Base-by-base conservation (phyloP, 2,888 invertebrate genomes). In the Microctonus aethiopoides region DNA sequence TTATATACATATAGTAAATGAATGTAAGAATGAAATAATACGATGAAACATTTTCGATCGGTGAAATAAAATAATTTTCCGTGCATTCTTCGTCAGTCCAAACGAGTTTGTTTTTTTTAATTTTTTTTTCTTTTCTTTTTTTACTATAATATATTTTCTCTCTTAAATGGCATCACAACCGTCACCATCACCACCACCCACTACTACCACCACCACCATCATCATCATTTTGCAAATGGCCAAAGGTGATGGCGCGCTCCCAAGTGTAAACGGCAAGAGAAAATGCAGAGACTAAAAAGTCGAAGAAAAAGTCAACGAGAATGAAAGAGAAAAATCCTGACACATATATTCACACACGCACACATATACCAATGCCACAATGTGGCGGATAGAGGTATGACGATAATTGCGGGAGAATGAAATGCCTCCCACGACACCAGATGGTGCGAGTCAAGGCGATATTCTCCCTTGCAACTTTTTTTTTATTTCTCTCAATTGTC, bases 351-450 rank as follows among this genome's bases (percentile, higher is more conserved):
- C 7, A 46, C 46, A 46, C 20, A 46, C 46, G 5, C 41, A 46
- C 20, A 41, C 16, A 46, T 7, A 46, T 16, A 46, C 34, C 34
- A 41, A 24, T 46, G 52, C 60, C 63, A 68, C 68, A 34, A 56
- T 34, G 29, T 29, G 29, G 63, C 59, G 63, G 57, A 46, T 46
- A 57, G 34, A 63, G 34, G 51, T 22, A 34, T 56, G 70, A 72
- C 72, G 76, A 79, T 78, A 79, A 78, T 77, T 79, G 77, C 73
- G 70, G 74, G 74, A 75, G 74, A 77, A 77, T 72, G 71, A 63
- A 57, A 64, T 41, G 29, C 46, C 41, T 24, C 46, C 32, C 66
- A 52, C 61, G 60, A 67, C 70, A 70, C 67, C 74, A 69, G 75
- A 72, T 72, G 71, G 67, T 70, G 13, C 72, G 20, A 67, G 70